phyloP scores from a whole-genome alignment of 2,113 vertebrate species.

The Entomyzon cyanotis region DNA sequence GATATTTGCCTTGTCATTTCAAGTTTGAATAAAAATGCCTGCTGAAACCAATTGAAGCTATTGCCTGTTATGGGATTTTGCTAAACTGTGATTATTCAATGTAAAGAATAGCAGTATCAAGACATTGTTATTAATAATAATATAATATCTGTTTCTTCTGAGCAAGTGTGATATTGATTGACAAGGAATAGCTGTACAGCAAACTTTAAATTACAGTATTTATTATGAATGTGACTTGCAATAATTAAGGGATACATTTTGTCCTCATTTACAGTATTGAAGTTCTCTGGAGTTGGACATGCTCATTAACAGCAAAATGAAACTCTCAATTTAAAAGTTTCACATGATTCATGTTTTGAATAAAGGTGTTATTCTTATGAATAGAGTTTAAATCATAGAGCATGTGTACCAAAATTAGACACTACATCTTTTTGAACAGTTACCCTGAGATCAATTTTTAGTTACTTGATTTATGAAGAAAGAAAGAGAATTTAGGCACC shows the following conservation, averaged over 20 bases:
- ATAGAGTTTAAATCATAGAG: background rate
- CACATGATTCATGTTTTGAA: background rate
- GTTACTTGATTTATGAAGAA: background rate
- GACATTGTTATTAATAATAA: background rate
- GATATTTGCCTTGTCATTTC: background rate
- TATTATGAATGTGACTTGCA: slow-evolving; percentile 30
- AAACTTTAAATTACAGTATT: slow-evolving; percentile 44
- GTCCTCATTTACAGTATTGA: slow-evolving; percentile 13
- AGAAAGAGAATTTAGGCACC: background rate
- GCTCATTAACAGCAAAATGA: slow-evolving; percentile 18
- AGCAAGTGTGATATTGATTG: slow-evolving; percentile 18
- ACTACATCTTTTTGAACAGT: background rate
- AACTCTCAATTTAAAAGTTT: background rate
- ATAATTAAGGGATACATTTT: slow-evolving; percentile 30
- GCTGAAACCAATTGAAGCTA: background rate
- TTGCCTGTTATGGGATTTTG: background rate
- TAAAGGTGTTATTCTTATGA: background rate
- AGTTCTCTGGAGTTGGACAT: background rate
- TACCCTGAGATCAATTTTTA: background rate
- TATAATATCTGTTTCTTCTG: background rate
- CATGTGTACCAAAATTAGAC: background rate
- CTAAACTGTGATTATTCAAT: slow-evolving; percentile 9
- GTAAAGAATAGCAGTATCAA: slow-evolving; percentile 1
- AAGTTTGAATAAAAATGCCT: background rate
- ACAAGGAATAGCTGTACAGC: slow-evolving; percentile 22